Percentiles rank a stretch among this genome's conserved stretches.
Conservation (phyloP, 2,888 invertebrate species). For the Nasonovia ribisnigri region DNA sequence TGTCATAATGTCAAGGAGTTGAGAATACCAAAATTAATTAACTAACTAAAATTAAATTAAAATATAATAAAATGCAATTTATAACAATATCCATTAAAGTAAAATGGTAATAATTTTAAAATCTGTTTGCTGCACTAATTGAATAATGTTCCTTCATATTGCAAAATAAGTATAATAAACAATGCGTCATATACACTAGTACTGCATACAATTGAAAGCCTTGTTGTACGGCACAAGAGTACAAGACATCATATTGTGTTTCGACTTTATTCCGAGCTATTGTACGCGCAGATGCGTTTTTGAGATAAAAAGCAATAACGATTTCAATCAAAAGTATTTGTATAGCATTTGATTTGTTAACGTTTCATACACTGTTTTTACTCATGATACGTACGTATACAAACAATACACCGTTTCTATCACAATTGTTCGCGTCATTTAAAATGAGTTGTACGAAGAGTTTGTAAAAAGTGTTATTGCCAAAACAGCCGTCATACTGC, state of each 20-base stretch:
- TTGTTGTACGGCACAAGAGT: not conserved
- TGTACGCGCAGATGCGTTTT: conserved; percentile 9
- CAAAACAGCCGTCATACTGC: not conserved
- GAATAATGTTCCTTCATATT: not conserved
- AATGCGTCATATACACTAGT: not conserved
- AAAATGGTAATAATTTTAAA: not conserved
- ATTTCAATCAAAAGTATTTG: conserved; percentile 14
- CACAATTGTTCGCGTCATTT: not conserved
- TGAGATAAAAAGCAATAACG: conserved; percentile 9
- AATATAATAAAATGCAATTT: not conserved
- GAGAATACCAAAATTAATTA: not conserved
- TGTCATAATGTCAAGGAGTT: not conserved
- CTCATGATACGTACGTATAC: not conserved
- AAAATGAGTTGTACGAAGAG: not conserved
- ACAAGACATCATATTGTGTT: conserved; percentile 20
- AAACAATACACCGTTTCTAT: not conserved
- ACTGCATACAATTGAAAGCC: not conserved
- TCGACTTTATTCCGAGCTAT: not conserved
- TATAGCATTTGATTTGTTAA: conserved; percentile 20
- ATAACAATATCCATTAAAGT: not conserved
- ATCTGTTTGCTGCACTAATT: not conserved
- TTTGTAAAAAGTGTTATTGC: not conserved
- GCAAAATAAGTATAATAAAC: not conserved
- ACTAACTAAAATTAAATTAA: not conserved
- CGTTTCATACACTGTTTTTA: not conserved